phyloP scores from a whole-genome alignment of 2,113 vertebrate genomes.

The Macquaria australasica region DNA sequence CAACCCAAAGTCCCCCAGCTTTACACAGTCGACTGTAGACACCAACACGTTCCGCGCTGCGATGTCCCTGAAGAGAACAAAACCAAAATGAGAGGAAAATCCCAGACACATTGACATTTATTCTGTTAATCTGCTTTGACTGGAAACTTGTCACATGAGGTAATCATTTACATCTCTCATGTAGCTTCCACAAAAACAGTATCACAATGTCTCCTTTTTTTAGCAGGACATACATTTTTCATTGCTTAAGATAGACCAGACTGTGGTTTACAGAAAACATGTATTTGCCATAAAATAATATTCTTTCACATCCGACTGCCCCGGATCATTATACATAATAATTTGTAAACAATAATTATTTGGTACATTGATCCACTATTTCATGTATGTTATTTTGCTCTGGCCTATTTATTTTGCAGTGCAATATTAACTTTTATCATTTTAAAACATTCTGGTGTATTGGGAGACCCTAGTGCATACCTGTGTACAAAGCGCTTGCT shows the following conservation, averaged over 20 bases:
- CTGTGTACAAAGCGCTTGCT: constrained; percentile 99
- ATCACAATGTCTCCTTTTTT: neutral
- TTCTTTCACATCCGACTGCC: neutral
- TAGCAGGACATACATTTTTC: neutral
- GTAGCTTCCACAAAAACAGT: neutral
- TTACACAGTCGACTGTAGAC: constrained; percentile 95
- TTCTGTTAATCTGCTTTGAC: neutral
- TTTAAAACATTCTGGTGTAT: neutral
- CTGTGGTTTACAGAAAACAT: neutral
- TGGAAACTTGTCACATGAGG: fast-evolving
- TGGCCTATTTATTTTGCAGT: neutral
- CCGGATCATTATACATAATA: neutral
- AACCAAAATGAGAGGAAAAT: neutral
- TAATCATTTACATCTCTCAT: neutral
- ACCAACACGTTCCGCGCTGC: constrained; percentile 98
- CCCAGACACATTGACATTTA: neutral
- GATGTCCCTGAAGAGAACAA: constrained; percentile 90
- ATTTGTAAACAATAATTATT: neutral
- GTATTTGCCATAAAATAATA: neutral
- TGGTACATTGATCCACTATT: neutral
- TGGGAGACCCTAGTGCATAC: constrained; percentile 70
- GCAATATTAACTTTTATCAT: neutral
- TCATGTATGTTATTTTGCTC: neutral
- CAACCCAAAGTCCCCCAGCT: constrained; percentile 97
- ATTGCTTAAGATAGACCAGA: neutral